phyloP scores from a whole-genome alignment of 2,113 vertebrate species.

The Vulpes ferrilata region DNA sequence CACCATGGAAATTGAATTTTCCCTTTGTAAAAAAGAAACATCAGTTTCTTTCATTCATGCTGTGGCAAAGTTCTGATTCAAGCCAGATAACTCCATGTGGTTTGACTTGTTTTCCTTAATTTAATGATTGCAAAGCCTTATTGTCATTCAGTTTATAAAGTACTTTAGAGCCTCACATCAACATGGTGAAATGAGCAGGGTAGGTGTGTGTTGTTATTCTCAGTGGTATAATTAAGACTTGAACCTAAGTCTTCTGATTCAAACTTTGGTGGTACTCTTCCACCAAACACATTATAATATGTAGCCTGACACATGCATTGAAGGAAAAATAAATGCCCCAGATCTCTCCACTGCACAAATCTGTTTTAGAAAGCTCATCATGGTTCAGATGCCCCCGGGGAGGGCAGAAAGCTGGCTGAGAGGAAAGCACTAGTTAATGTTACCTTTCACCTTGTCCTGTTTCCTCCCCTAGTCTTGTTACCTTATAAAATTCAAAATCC shows the following conservation, averaged over 20 bases:
- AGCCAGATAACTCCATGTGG: not conserved
- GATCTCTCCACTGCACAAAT: no score
- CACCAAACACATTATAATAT: no score
- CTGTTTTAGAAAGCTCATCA: not conserved
- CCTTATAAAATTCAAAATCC: not conserved
- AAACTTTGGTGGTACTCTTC: not conserved
- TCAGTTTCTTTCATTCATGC: not conserved
- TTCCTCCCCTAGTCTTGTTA: not conserved
- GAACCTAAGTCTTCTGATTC: not conserved
- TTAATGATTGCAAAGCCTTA: not conserved
- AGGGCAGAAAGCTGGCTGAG: not conserved
- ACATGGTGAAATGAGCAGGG: not conserved
- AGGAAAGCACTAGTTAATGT: not conserved
- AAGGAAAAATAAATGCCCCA: not conserved
- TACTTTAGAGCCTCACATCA: not conserved
- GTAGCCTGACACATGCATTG: not conserved
- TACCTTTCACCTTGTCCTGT: not conserved
- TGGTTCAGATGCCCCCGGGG: not conserved
- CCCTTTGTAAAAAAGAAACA: slow-evolving; percentile 1
- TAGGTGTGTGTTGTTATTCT: not conserved
- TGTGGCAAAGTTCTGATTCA: not conserved
- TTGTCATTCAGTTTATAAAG: not conserved
- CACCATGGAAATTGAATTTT: slow-evolving; percentile 2
- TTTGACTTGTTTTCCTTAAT: not conserved
- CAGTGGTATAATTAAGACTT: not conserved